A percentile compares a stretch with the other conserved stretches of the same genome.
Conservation (phyloP, 2,888 invertebrate genomes). For the Apomyelois bistriatella region DNA sequence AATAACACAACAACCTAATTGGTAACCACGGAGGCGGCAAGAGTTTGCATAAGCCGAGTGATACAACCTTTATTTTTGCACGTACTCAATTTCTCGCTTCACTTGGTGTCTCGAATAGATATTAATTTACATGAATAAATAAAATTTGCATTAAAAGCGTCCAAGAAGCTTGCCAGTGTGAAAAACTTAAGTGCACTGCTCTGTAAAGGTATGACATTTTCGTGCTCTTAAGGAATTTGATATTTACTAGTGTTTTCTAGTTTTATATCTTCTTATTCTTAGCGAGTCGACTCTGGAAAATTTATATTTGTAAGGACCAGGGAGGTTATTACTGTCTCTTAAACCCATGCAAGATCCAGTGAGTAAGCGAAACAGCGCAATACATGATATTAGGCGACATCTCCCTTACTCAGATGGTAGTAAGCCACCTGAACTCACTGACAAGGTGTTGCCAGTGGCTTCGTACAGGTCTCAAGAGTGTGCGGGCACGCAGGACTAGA, state of each 20-base stretch:
- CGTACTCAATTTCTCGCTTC: slow-evolving; percentile 78
- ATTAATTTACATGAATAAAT: slow-evolving; percentile 81
- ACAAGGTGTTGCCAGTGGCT: no score
- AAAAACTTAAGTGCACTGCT: slow-evolving; percentile 49
- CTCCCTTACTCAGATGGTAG: no score
- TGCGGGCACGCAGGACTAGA: no score
- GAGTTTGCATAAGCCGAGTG: slow-evolving; percentile 61
- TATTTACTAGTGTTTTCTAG: not conserved
- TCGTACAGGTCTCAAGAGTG: no score
- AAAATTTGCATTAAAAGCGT: slow-evolving; percentile 78
- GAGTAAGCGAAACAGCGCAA: no score
- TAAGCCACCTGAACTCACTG: no score
- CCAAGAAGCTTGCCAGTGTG: slow-evolving; percentile 39
- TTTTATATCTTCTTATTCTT: not conserved
- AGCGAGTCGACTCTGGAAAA: no score
- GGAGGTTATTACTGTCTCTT: no score
- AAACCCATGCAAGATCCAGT: no score
- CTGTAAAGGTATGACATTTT: slow-evolving; percentile 18
- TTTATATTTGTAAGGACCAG: no score
- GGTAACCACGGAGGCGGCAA: slow-evolving; percentile 45
- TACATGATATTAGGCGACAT: no score
- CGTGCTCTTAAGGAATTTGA: not conserved
- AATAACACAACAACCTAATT: slow-evolving; percentile 48
- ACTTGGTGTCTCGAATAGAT: slow-evolving; percentile 73
- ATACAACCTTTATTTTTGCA: slow-evolving; percentile 71